Conservation (phyloP, 2,797 vertebrate species). For the Aplochiton taeniatus region DNA sequence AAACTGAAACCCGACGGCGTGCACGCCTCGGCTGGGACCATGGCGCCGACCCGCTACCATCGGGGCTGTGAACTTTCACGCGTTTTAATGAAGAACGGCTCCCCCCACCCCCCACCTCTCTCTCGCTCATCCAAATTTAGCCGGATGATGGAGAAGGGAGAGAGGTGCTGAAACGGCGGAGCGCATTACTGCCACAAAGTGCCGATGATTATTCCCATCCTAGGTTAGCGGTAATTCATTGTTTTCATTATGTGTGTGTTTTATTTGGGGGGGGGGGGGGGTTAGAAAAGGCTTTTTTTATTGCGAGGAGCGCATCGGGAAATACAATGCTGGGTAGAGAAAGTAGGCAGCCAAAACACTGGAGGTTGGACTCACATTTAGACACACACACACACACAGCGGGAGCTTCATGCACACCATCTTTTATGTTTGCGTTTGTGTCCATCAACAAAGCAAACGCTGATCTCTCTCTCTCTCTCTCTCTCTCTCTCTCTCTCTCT, state of each 20-base stretch:
- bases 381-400: constrained; percentile 5
- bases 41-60: constrained; percentile 23
- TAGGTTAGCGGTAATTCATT: constrained; percentile 75
- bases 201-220: constrained; percentile 71
- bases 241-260: constrained; percentile 69
- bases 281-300: constrained; percentile 11
- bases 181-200: constrained; percentile 53
- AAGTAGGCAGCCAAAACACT: constrained; percentile 3
- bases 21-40: constrained; percentile 61
- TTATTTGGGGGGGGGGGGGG: constrained; percentile 33
- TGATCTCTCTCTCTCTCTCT: too few species aligned
- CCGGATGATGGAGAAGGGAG: constrained; percentile 55
- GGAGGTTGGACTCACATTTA: constrained; percentile 11
- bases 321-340: neutral
- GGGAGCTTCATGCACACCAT: too few species aligned
- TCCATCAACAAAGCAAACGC: too few species aligned
- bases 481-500: too few species aligned
- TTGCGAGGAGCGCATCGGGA: constrained; percentile 10
- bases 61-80: constrained; percentile 36
- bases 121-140: constrained; percentile 66
- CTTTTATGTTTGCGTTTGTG: too few species aligned
- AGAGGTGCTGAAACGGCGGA: constrained; percentile 42
- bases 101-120: constrained; percentile 39
- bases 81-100: constrained; percentile 49
- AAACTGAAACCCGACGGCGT: constrained; percentile 63